phyloP scores from a whole-genome alignment of 2,888 invertebrate genomes.

The Caenorhabditis panamensis region DNA sequence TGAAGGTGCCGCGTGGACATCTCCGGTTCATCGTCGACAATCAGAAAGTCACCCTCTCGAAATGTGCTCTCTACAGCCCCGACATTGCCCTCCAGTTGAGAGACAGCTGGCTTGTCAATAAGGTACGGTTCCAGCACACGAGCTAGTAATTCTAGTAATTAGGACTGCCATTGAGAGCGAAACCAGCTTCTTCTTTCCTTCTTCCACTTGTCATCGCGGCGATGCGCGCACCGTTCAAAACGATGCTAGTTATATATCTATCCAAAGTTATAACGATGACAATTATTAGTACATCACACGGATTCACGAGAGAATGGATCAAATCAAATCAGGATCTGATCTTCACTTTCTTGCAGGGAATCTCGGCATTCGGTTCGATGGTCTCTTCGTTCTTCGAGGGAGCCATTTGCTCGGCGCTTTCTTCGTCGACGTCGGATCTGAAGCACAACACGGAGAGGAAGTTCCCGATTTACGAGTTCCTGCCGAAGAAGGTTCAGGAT shows the following conservation, averaged over 20 bases:
- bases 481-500: conserved; percentile 74
- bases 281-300: neutral
- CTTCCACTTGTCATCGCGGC: conserved; percentile 1
- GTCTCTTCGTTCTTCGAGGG: conserved; percentile 53
- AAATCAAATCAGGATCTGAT: too few species aligned
- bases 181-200: neutral
- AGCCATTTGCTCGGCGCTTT: conserved; percentile 46
- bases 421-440: conserved; percentile 49
- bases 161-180: neutral
- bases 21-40: conserved; percentile 62
- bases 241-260: conserved; percentile 2
- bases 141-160: neutral
- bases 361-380: conserved; percentile 52
- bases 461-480: conserved; percentile 71
- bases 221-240: conserved; percentile 10
- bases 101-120: conserved; percentile 61
- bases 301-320: too few species aligned
- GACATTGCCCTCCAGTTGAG: conserved; percentile 50
- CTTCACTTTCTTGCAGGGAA: conserved; percentile 43
- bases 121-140: conserved; percentile 30
- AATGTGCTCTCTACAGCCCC: conserved; percentile 56
- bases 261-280: conserved; percentile 6
- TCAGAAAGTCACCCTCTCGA: conserved; percentile 58
- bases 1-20: conserved; percentile 67
- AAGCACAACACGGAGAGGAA: conserved; percentile 55